Percentiles rank a stretch among this genome's conserved stretches.
These are phyloP conservation scores for Athalia circularis DNA, from an alignment of 2,888 invertebrate genomes.

Conservation along the genomic window DNA sequence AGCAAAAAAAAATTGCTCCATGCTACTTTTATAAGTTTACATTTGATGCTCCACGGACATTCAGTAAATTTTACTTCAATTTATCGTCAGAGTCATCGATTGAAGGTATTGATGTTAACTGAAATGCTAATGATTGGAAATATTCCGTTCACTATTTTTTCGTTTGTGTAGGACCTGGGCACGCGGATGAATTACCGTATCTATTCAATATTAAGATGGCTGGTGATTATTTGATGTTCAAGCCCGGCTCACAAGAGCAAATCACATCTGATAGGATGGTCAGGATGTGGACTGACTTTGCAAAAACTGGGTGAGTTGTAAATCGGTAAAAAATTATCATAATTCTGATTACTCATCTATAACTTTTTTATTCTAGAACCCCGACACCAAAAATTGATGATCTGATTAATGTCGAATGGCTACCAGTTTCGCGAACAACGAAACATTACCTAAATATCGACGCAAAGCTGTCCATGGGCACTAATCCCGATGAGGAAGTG, in stretches of 20 bases:
- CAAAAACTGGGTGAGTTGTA: slow-evolving; percentile 75
- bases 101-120: slow-evolving; percentile 10
- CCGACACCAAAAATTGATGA: no score
- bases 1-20: slow-evolving; percentile 41
- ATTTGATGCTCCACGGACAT: slow-evolving; percentile 62
- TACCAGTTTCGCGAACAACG: no score
- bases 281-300: slow-evolving; percentile 80
- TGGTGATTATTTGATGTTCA: slow-evolving; percentile 49
- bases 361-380: no score
- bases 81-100: background rate
- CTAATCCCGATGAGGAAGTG: no score
- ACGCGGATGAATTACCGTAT: slow-evolving; percentile 80
- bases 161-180: slow-evolving; percentile 75
- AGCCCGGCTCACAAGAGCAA: slow-evolving; percentile 67
- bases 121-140: background rate
- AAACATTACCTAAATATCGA: no score
- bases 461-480: no score
- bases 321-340: no score
- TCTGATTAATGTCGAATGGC: no score
- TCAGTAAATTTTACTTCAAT: background rate
- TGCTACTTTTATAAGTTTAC: slow-evolving; percentile 78
- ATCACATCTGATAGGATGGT: slow-evolving; percentile 74
- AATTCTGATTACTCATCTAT: no score
- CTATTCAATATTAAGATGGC: slow-evolving; percentile 72
- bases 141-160: background rate